These are phyloP conservation scores for Diplodus puntazzo DNA, from an alignment of 2,797 vertebrate genomes.

Conservation along the genomic window DNA sequence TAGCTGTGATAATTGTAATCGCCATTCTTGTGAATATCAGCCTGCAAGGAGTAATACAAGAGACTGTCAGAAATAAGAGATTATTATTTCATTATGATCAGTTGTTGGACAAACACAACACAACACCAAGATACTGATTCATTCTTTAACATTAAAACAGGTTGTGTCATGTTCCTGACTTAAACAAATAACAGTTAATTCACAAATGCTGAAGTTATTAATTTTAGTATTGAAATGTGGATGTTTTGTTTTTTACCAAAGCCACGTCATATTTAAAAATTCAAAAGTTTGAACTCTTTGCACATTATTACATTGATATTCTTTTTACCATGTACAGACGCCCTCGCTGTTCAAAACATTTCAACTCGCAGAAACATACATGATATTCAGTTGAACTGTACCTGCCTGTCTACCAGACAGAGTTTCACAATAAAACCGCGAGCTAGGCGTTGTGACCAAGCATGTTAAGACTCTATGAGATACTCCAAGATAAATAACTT, in stretches of 20 bases:
- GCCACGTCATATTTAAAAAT: neutral
- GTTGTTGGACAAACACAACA: neutral
- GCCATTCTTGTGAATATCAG: neutral
- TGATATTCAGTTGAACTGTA: too few relatives aligned
- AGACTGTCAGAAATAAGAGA: neutral
- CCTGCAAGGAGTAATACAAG: neutral
- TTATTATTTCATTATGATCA: neutral
- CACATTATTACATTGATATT: neutral
- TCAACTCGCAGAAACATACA: too few relatives aligned
- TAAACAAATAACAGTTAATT: neutral
- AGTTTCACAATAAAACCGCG: slow-evolving; percentile 12
- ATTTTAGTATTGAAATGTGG: neutral
- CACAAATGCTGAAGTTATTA: neutral
- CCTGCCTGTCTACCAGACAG: slow-evolving; percentile 1
- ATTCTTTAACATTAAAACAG: neutral
- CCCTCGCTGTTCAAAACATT: too few relatives aligned
- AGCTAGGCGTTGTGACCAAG: slow-evolving; percentile 28
- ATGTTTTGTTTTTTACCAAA: neutral
- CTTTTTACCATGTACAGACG: too few relatives aligned
- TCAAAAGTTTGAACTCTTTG: neutral
- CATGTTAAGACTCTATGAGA: slow-evolving; percentile 41
- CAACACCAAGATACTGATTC: neutral
- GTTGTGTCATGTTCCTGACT: neutral
- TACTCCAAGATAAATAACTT: slow-evolving; percentile 50
- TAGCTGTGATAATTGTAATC: neutral